Evolutionary conservation across 2,888 invertebrate genomes (phyloP).

Genomic region (Phaonia tiefii): DNA sequence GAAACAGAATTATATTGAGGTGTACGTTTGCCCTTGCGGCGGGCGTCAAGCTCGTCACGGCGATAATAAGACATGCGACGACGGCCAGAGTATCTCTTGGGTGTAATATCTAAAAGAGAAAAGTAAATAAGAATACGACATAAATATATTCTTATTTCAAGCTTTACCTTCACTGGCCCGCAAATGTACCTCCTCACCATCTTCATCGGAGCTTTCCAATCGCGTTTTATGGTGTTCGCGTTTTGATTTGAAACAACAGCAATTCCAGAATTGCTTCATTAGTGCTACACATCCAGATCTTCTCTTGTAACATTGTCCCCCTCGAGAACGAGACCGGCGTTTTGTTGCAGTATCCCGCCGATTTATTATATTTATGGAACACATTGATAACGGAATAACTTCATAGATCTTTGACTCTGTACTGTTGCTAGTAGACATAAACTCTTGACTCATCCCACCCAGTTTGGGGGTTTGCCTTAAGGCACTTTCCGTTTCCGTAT

Average conservation of each 20-base stretch:
- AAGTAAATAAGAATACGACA: not conserved
- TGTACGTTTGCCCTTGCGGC: conserved; percentile 79
- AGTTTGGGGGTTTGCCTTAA: conserved; percentile 67
- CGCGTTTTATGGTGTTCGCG: conserved; percentile 18
- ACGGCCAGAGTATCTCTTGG: conserved; percentile 67
- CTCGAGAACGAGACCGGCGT: conserved; percentile 76
- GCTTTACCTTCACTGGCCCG: conserved; percentile 72
- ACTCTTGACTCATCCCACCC: conserved; percentile 39
- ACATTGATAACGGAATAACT: conserved; percentile 85
- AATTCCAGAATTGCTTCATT: conserved; percentile 70
- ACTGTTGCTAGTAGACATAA: conserved; percentile 69
- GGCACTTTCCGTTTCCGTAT: conserved; percentile 83
- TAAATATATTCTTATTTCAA: not conserved
- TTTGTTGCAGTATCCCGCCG: conserved; percentile 58
- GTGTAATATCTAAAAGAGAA: conserved; percentile 63
- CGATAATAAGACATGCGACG: conserved; percentile 77
- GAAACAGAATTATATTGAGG: conserved; percentile 90
- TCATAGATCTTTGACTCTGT: conserved; percentile 81
- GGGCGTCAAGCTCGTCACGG: conserved; percentile 77
- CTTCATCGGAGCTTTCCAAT: conserved; percentile 71
- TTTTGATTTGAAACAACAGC: conserved; percentile 68
- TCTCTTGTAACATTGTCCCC: conserved; percentile 82
- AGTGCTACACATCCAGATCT: conserved; percentile 73
- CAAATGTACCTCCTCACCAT: conserved; percentile 77
- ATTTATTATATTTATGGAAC: conserved; percentile 81